Evolutionary conservation across 2,797 vertebrate genomes (phyloP).

Genomic region (Pseudomugil tenellus): DNA sequence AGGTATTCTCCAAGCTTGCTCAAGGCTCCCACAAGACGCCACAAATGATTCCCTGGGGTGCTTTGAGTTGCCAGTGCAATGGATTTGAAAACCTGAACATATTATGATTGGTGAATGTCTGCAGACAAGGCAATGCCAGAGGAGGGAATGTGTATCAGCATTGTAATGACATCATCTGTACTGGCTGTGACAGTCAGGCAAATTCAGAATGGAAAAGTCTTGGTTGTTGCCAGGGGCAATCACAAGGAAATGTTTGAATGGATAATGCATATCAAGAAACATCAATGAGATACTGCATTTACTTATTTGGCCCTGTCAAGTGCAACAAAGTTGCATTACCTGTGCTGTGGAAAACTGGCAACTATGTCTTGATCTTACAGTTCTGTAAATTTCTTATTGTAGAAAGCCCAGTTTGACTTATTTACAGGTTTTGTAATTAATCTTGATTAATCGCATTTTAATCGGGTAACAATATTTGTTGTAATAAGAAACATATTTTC

Average conservation of each 20-base stretch:
- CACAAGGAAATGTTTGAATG: constrained; percentile 57
- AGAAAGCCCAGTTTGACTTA: not conserved
- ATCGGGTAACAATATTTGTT: too few species aligned
- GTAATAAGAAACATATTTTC: too few species aligned
- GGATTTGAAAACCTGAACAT: constrained; percentile 60
- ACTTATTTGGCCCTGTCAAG: constrained; percentile 47
- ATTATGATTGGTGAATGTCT: constrained; percentile 71
- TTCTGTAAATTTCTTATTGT: not conserved
- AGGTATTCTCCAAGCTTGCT: constrained; percentile 64
- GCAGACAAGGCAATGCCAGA: constrained; percentile 60
- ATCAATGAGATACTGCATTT: constrained; percentile 58
- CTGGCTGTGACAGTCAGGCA: constrained; percentile 67
- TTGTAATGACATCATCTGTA: constrained; percentile 77
- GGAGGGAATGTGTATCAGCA: constrained; percentile 66
- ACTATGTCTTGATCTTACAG: constrained; percentile 18
- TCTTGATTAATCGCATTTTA: too few species aligned
- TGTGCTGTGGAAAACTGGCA: not conserved
- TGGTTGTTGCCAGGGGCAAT: constrained; percentile 71
- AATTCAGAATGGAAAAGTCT: constrained; percentile 69
- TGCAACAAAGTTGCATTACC: constrained; percentile 7
- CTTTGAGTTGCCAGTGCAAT: constrained; percentile 57
- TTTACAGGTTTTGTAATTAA: too few species aligned
- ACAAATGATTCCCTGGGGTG: constrained; percentile 60
- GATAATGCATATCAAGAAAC: constrained; percentile 65
- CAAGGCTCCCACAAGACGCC: constrained; percentile 48